A percentile compares a stretch with the other conserved stretches of the same genome.
phyloP scores from a whole-genome alignment of 1,140 invertebrate genomes.

The Sitobion miscanthi region DNA sequence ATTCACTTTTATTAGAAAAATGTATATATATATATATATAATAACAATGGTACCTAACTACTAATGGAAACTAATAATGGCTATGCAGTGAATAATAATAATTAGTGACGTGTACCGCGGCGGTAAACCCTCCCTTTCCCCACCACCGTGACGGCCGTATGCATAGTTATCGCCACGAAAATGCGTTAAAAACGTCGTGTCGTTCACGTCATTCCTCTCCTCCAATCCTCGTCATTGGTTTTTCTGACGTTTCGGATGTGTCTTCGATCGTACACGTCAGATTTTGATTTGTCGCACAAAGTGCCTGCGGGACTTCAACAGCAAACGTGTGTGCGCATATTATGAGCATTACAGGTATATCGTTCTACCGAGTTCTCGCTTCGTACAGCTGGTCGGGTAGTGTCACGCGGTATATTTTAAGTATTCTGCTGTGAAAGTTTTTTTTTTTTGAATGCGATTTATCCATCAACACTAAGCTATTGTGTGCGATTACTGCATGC shows the following conservation, averaged over 20 bases:
- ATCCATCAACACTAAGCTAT: not conserved
- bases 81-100: not conserved
- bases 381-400: not conserved
- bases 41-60: not conserved
- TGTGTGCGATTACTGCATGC: not conserved
- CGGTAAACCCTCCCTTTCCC: not conserved
- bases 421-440: too few species aligned
- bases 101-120: not conserved
- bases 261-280: not conserved
- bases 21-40: not conserved
- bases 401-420: not conserved
- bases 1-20: not conserved
- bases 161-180: not conserved
- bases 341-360: not conserved
- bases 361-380: not conserved
- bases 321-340: not conserved
- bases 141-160: not conserved
- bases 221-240: not conserved
- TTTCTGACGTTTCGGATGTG: not conserved
- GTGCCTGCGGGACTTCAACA: not conserved
- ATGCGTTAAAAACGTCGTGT: not conserved
- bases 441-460: not conserved
- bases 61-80: too few species aligned
- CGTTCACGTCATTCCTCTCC: not conserved
- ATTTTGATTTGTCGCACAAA: not conserved